phyloP scores from a whole-genome alignment of 2,797 vertebrate genomes.

The Molossus alvarezi region DNA sequence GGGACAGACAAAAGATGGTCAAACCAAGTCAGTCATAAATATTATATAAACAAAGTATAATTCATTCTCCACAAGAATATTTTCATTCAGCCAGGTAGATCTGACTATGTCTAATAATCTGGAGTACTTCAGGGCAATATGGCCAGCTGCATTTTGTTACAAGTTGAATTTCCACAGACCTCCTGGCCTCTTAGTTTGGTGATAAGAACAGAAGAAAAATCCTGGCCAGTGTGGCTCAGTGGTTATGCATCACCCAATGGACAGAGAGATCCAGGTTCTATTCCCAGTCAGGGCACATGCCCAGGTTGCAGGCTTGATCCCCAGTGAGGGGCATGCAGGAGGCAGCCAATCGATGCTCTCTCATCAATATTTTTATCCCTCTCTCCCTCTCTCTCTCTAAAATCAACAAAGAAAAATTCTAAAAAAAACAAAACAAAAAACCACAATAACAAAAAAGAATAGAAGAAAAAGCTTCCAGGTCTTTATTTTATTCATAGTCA shows the following conservation, averaged over 20 bases:
- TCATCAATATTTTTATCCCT: no score
- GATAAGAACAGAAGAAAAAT: not conserved
- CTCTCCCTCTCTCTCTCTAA: no score
- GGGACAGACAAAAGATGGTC: not conserved
- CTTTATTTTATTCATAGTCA: not conserved
- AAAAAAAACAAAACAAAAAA: no score
- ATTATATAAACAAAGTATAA: not conserved
- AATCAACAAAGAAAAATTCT: no score
- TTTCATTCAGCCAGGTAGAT: not conserved
- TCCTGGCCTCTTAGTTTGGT: not conserved
- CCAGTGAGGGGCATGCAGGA: no score
- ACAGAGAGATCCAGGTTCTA: no score
- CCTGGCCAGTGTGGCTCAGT: no score
- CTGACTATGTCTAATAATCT: not conserved
- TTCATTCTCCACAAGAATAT: not conserved
- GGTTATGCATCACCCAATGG: no score
- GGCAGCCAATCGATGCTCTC: no score
- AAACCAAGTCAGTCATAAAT: not conserved
- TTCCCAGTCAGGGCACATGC: no score
- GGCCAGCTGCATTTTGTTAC: not conserved
- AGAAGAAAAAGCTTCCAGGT: not conserved
- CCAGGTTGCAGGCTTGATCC: no score
- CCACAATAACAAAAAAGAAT: no score
- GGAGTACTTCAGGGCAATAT: not conserved
- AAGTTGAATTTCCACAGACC: not conserved